phyloP scores from a whole-genome alignment of 1,140 invertebrate species.

The Philotrypesis tridentata region DNA sequence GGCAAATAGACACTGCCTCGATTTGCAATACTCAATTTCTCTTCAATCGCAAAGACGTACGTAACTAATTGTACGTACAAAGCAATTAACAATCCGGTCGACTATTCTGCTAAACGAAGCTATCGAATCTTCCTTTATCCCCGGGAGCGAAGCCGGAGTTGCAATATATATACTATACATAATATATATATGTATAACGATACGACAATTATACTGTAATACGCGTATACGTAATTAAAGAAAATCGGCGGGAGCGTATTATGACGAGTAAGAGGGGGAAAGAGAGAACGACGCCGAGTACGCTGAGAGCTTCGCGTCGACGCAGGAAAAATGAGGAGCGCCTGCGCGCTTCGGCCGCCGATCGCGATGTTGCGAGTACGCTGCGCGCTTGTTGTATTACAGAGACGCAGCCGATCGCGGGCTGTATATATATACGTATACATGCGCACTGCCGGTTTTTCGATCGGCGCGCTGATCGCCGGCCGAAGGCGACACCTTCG shows the following conservation, averaged over 20 bases:
- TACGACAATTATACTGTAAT: slow-evolving; percentile 21
- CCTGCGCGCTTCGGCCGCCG: slow-evolving; percentile 10
- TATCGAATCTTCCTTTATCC: neutral
- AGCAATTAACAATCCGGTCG: neutral
- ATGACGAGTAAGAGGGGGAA: neutral
- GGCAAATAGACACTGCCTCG: neutral
- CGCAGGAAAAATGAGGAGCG: neutral
- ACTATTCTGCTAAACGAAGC: too few relatives aligned
- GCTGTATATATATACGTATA: too few relatives aligned
- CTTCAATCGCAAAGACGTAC: too few relatives aligned
- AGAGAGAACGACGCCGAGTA: slow-evolving; percentile 25
- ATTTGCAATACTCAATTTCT: slow-evolving; percentile 27
- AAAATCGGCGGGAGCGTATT: neutral
- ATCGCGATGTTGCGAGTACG: slow-evolving; percentile 31
- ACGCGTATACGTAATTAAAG: slow-evolving; percentile 3
- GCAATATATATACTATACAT: too few relatives aligned
- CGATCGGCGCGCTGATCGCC: slow-evolving; percentile 17
- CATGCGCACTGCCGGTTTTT: neutral
- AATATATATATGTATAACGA: too few relatives aligned
- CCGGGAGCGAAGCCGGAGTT: slow-evolving; percentile 17
- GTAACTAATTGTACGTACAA: neutral
- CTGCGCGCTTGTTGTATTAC: too few relatives aligned
- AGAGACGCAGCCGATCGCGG: neutral
- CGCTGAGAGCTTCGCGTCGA: neutral
- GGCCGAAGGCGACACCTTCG: slow-evolving; percentile 8